phyloP scores from a whole-genome alignment of 1,140 invertebrate species.

The Leguminivora glycinivorella region DNA sequence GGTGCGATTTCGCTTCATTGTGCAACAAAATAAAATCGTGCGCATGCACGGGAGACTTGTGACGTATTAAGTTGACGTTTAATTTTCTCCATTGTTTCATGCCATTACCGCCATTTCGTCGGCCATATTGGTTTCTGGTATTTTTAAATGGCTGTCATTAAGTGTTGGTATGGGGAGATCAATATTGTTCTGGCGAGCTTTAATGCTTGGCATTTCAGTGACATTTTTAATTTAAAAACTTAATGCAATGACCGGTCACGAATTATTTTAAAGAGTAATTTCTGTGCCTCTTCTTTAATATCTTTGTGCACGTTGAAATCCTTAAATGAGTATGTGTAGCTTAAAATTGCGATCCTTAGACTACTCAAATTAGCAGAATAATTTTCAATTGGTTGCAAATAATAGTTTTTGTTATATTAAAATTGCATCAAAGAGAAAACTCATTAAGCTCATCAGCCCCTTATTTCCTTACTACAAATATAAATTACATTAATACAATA shows the following conservation, averaged over 20 bases:
- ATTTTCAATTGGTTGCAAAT: no score
- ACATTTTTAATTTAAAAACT: background rate
- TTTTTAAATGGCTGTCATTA: slow-evolving; percentile 4
- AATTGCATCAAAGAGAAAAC: no score
- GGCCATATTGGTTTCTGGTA: background rate
- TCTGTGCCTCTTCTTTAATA: background rate
- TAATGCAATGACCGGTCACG: background rate
- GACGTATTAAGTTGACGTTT: slow-evolving; percentile 10
- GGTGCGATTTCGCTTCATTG: slow-evolving; percentile 24
- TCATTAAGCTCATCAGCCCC: no score
- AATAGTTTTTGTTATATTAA: no score
- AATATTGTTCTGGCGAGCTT: background rate
- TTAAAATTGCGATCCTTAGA: background rate
- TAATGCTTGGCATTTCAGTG: background rate
- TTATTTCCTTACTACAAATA: no score
- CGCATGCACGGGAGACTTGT: slow-evolving; percentile 8
- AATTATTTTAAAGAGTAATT: background rate
- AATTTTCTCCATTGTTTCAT: slow-evolving; percentile 20
- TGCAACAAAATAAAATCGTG: slow-evolving; percentile 16
- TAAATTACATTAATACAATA: no score
- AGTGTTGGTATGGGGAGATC: slow-evolving; percentile 3
- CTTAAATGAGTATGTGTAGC: no score
- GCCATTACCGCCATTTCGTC: background rate
- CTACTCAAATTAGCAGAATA: background rate
- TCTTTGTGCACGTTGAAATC: no score